Base-by-base conservation (phyloP, 2,888 invertebrate genomes). In the Ochropacha duplaris region DNA sequence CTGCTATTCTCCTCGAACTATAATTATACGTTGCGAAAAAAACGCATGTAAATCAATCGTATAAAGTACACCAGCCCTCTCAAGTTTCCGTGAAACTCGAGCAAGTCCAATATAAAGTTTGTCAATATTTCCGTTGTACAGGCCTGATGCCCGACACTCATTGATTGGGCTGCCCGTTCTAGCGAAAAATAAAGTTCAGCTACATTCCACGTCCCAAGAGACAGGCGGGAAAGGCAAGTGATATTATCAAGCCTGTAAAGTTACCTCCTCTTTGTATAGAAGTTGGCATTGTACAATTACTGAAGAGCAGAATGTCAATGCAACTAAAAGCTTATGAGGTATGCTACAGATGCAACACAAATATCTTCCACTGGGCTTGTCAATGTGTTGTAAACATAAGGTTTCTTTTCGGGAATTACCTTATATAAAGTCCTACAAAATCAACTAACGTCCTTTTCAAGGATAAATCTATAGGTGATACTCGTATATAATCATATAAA, bases 101-200 rank as follows among this genome's bases (percentile, higher is more conserved):
- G 71, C 72, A 78, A 82, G 73, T 81, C 78, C 82, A 84, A 86
- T 86, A 88, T 78, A 87, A 88, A 88, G 83, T 88, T 88, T 86
- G 86, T 87, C 87, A 87, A 88, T 87, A 88, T 86, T 87, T 87
- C 79, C 84, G 81, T 76, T 78, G 73, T 81, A 71, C 73, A 74
- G 72, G 64, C 58, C 76, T 79, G 83, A 83, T 81, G 76, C 68
- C 69, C 79, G 80, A 81, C 83, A 78, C 82, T 81, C 86, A 82
- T 85, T 89, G 88, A 88, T 88, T 87, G 85, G 84, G 74, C 77
- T 71, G 79, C 59, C 67, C 82, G 76, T 64, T 84, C 81, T 73
- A 63, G 83, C 86, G 84, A 76, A 79, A 87, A 86, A 87, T 85
- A 87, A 87, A 87, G 79, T 88, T 85, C 66, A 65, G 62, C 72